Evolutionary conservation across 2,888 invertebrate genomes (phyloP).

Genomic region (Oscheius sp.): DNA sequence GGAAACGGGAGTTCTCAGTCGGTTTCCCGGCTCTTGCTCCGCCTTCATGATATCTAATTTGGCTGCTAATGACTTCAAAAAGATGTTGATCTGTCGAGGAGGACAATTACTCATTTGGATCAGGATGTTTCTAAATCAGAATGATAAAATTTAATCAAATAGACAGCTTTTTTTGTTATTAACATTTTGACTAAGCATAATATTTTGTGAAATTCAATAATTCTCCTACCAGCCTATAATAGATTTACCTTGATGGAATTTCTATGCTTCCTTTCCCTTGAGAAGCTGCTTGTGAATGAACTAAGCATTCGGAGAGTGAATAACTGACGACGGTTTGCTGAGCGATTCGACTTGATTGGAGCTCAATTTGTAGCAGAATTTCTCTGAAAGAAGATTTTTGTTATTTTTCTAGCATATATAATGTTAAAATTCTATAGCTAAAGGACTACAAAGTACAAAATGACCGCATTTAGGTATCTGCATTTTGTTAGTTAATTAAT

Average conservation of each 20-base stretch:
- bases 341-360: constrained; percentile 31
- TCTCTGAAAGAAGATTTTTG: constrained; percentile 41
- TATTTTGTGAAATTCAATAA: too few relatives aligned
- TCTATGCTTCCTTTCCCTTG: constrained; percentile 50
- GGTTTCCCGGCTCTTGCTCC: constrained; percentile 31
- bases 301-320: constrained; percentile 38
- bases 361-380: constrained; percentile 48
- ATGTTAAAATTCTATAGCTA: too few relatives aligned
- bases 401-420: too few relatives aligned
- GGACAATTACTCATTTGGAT: constrained; percentile 56
- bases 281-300: constrained; percentile 42
- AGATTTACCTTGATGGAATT: constrained; percentile 49
- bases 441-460: too few relatives aligned
- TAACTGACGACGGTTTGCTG: constrained; percentile 44
- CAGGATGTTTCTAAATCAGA: constrained; percentile 38
- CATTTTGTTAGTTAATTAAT: too few relatives aligned
- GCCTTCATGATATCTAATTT: constrained; percentile 54
- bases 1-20: constrained; percentile 35
- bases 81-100: constrained; percentile 55
- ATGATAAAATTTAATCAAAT: neutral
- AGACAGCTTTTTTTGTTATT: too few relatives aligned
- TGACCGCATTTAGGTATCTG: too few relatives aligned
- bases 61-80: constrained; percentile 58
- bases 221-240: neutral
- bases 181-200: too few relatives aligned